A percentile compares a stretch with the other conserved stretches of the same genome.
These are phyloP conservation scores for Melitaea cinxia DNA, from an alignment of 1,140 invertebrate genomes.

Conservation along the genomic window DNA sequence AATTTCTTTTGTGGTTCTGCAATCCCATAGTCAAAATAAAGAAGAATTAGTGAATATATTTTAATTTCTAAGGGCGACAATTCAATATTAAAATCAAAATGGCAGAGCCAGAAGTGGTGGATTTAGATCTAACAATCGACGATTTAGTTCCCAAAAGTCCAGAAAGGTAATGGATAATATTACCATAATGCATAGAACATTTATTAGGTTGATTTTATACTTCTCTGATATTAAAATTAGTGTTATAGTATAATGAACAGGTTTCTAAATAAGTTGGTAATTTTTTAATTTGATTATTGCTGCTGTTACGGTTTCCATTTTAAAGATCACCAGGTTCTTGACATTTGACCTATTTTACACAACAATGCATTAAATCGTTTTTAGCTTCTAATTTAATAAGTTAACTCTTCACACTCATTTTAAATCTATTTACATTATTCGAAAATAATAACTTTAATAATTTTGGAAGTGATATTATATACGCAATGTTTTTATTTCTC, in stretches of 20 bases:
- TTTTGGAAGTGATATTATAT: no score
- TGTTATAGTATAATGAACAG: no score
- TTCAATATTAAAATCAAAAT: conserved; percentile 51
- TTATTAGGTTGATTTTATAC: no score
- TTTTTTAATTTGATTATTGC: not conserved
- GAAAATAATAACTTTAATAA: no score
- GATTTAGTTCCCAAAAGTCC: conserved; percentile 77
- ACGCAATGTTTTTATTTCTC: not conserved
- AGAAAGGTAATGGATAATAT: conserved; percentile 64
- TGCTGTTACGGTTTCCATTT: not conserved
- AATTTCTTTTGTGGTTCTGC: conserved; percentile 65
- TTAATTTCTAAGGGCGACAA: conserved; percentile 42
- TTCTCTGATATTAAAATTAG: no score
- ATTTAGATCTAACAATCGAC: conserved; percentile 75
- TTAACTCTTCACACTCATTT: not conserved
- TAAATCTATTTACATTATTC: no score
- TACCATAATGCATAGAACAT: no score
- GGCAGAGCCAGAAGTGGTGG: conserved; percentile 71
- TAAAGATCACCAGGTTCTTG: conserved; percentile 1
- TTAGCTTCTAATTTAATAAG: not conserved
- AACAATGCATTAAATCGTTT: not conserved
- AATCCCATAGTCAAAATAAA: conserved; percentile 61
- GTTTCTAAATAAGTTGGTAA: no score
- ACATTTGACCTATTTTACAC: conserved; percentile 19
- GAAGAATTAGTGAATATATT: conserved; percentile 42